Percentiles rank a stretch among this genome's conserved stretches.
phyloP scores from a whole-genome alignment of 2,888 invertebrate genomes.

The Fragum whitleyi region DNA sequence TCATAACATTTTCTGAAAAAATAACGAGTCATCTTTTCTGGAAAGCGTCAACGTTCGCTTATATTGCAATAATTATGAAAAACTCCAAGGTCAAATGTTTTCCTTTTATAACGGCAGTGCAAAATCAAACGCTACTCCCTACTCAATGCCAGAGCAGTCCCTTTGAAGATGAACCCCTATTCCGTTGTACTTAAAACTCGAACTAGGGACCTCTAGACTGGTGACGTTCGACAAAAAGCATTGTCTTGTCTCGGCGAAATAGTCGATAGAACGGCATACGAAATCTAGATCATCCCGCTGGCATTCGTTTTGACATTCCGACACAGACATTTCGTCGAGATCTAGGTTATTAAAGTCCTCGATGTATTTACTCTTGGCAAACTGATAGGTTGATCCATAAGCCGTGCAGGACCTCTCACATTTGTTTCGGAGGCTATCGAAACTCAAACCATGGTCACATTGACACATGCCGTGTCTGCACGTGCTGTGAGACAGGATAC shows the following conservation, averaged over 20 bases:
- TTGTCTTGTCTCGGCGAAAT: slow-evolving; percentile 29
- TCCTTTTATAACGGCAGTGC: no score
- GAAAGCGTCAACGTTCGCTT: no score
- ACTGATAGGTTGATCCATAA: slow-evolving; percentile 45
- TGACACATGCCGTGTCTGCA: slow-evolving; percentile 46
- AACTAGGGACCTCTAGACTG: slow-evolving; percentile 13
- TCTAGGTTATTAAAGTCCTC: slow-evolving; percentile 31
- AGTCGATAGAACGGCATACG: slow-evolving; percentile 41
- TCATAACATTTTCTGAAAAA: no score
- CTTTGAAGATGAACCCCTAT: slow-evolving; percentile 41
- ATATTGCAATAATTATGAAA: no score
- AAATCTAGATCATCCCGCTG: slow-evolving; percentile 87
- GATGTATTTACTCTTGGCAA: slow-evolving; percentile 24
- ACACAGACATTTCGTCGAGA: slow-evolving; percentile 14
- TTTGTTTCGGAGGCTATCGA: slow-evolving; percentile 17
- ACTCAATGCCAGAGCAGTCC: slow-evolving; percentile 43
- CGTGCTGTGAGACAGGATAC: slow-evolving; percentile 21
- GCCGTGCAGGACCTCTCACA: slow-evolving; percentile 23
- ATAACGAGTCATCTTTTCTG: no score
- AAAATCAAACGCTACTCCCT: no score
- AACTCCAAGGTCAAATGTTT: no score
- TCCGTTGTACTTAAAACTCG: slow-evolving; percentile 40
- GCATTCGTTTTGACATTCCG: slow-evolving; percentile 37
- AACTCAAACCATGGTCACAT: slow-evolving; percentile 45
- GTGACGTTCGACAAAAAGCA: slow-evolving; percentile 43